phyloP scores from a whole-genome alignment of 64 coral and sea anemone genomes.

The Trachythela sp. region DNA sequence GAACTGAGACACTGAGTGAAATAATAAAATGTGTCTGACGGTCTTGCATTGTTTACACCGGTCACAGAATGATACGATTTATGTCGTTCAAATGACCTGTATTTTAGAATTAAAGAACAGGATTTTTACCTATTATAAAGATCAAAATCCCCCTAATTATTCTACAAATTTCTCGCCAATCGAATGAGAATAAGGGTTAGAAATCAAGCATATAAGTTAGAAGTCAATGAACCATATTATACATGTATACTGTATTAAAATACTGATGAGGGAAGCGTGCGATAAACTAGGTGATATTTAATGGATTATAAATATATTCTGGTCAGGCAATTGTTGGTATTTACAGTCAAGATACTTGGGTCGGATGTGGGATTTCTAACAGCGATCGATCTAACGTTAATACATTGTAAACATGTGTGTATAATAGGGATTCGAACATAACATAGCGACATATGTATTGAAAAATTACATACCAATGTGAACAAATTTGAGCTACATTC shows the following conservation, averaged over 20 bases:
- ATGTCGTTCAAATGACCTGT: neutral
- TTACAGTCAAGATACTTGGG: neutral
- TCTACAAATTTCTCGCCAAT: neutral
- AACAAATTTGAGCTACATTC: constrained; percentile 1
- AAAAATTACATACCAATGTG: neutral
- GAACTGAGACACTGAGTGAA: neutral
- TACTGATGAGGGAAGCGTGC: neutral
- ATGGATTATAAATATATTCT: constrained; percentile 5
- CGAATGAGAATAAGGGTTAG: neutral
- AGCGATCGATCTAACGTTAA: neutral
- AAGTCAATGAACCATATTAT: constrained; percentile 4
- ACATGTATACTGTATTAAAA: neutral
- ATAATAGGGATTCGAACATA: neutral
- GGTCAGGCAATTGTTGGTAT: neutral
- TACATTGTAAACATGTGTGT: neutral
- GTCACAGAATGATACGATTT: neutral
- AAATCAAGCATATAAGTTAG: neutral
- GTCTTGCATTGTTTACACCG: neutral
- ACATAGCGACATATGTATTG: neutral
- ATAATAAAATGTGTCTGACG: neutral
- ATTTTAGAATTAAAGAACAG: neutral
- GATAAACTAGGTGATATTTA: neutral
- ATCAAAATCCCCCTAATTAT: neutral
- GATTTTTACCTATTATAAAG: neutral
- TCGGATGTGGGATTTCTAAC: neutral